Base-by-base conservation (phyloP, 2,797 vertebrate genomes). In the Anas georgica region DNA sequence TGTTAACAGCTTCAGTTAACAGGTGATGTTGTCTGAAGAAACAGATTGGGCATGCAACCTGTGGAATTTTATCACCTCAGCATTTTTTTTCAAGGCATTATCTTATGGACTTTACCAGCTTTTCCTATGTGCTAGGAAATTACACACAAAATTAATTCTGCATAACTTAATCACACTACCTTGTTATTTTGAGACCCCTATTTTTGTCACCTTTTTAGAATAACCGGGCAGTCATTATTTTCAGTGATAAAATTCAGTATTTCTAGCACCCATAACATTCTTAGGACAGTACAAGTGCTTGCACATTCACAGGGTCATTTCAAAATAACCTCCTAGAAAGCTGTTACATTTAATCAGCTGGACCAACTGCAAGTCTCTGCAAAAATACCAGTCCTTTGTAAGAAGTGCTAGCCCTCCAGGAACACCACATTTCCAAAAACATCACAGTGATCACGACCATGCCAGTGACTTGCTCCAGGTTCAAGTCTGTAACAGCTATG, bases 101-200 rank as follows among this genome's bases (percentile, higher is more conserved):
- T n/a, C 70, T 88, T 79, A 72, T 52, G 88, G 46, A 95, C 78
- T 95, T 84, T 41, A 93, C 31, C 41, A 91, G 41, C 25, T 55
- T 82, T 63, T 63, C 39, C 28, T 15, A 41, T 4, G 29, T 81
- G 58, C 70, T 91, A 91, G 37, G 69, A 83, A 95, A 96, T 95
- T 11, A 76, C 10, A 86, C 7, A 48, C 1, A 86, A 93, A 93
- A 91, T 59, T 43, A 26, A 84, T 74, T 90, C 55, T 63, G 15
- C 13, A 16, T 56, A 67, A 72, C n/a, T 77, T 84, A 67, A 50
- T 86, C 23, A 74, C 18, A 12, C 12, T 72, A 43, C 70, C 41
- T 84, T 29, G 9, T 29, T n/a, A 63, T 58, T 67, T 79, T 55
- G 80, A 72, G 5, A 69, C 7, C 17, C 17, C 45, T 58, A 7